Base-by-base conservation (phyloP, 2,113 vertebrate genomes). In the Microtus oregoni region DNA sequence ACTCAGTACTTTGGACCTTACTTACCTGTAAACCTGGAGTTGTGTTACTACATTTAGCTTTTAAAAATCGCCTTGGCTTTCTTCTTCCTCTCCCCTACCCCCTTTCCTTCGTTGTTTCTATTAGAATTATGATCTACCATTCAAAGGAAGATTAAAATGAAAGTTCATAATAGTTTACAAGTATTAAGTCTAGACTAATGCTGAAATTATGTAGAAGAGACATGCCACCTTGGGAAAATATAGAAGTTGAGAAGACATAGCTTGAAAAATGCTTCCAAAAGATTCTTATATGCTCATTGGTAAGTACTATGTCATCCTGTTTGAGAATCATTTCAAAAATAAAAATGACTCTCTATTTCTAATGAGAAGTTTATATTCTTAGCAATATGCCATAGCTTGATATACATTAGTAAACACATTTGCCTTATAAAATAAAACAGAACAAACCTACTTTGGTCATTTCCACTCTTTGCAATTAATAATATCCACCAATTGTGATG, bases 321-420 rank as follows among this genome's bases (percentile, higher is more conserved):
- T 91, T 96, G 68, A 95, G 38, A 77, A 89, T 77, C 67, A 91
- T 72, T 9, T n/a, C 89, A 88, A 81, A 96, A 97, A 86, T 93
- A 94, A 94, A 96, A 78, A 83, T 91, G 47, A 75, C 52, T 94
- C 3, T 58, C 52, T 89, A 85, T 2, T 95, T 47, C 93, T 76
- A 97, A 83, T 77, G 41, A 95, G 5, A 58, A 73, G 78, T 96
- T 94, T 92, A 77, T 72, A 30, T 76, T 95, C 93, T 90, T 58
- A 72, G 70, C 47, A 83, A 68, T 22, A 10, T 94, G 35, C 63
- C 93, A 17, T 91, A 61, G 85, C 12, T 91, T 68, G 41, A 38
- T 91, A 1, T 94, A 78, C 50, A 24, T 81, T 95, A 77, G 83
- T 81, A 94, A 93, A 76, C 94, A 20, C 1, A 83, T 93, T 94